phyloP scores from a whole-genome alignment of 2,888 invertebrate genomes.

The Nasonia oneida region DNA sequence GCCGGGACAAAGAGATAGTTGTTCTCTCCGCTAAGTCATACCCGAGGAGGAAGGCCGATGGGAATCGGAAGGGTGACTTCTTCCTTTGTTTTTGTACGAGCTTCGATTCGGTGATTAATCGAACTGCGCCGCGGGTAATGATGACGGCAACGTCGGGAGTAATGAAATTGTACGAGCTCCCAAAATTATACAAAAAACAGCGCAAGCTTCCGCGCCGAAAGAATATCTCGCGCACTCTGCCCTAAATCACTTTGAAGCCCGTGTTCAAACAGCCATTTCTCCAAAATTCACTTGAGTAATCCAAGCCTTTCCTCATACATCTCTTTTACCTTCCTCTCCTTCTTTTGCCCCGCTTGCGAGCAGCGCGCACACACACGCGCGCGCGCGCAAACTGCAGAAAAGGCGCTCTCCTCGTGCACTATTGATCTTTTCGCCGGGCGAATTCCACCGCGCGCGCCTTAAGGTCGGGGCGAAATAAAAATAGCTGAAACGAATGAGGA shows the following conservation, averaged over 20 bases:
- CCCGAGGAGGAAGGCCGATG: not conserved
- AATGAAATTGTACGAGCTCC: not conserved
- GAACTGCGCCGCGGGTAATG: not conserved
- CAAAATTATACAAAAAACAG: not conserved
- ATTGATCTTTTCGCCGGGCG: slow-evolving; percentile 55
- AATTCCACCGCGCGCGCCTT: slow-evolving; percentile 27
- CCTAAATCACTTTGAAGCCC: not conserved
- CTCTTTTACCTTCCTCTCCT: slow-evolving; percentile 12
- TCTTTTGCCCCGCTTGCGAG: slow-evolving; percentile 14
- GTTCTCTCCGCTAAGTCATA: not conserved
- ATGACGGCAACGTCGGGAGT: not conserved
- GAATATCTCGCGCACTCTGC: too few species aligned
- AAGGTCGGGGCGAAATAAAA: slow-evolving; percentile 58
- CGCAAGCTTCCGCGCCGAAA: too few species aligned
- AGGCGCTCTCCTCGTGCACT: slow-evolving; percentile 56
- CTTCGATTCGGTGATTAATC: not conserved
- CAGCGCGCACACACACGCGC: slow-evolving; percentile 1
- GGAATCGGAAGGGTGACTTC: not conserved
- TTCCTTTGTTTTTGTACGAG: slow-evolving; percentile 5
- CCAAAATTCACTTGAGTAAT: slow-evolving; percentile 24
- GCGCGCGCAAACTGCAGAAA: slow-evolving; percentile 46
- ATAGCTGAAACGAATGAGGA: slow-evolving; percentile 50
- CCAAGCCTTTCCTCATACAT: slow-evolving; percentile 2
- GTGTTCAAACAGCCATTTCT: not conserved
- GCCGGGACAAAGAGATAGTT: not conserved